Base-by-base conservation (phyloP, 2,113 vertebrate genomes). In the Notiomystis cincta region DNA sequence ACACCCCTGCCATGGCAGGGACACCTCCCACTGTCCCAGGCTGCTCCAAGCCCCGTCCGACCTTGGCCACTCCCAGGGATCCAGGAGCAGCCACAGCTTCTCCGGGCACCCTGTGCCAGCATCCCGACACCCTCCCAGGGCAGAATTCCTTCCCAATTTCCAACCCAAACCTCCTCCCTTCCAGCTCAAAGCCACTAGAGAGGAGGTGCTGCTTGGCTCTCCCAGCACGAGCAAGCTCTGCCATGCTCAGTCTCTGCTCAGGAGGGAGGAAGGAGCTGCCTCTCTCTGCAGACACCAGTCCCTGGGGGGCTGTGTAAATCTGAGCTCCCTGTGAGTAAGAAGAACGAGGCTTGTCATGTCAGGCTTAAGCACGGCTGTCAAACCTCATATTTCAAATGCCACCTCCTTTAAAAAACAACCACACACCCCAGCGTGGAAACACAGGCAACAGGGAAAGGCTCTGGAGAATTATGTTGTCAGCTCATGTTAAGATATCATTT, bases 301-400 rank as follows among this genome's bases (percentile, higher is more conserved):
- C 93, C 83, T 0, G 48, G 27, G 85, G 91, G 82, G 27, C 0
- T 60, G 69, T 45, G 91, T 14, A 15, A 61, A 64, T 15, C 89
- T 35, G 38, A 82, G 89, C 83, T 81, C 5, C 0, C 76, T 38
- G 8, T 88, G 94, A 90, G 91, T 76, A 81, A 91, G 93, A 89
- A 62, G 25, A 44, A 48, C 72, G 73, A 88, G 44, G 70, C 40
- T 40, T 95, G 94, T 82, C 91, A 76, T 7, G 84, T 67, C 91
- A 94, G 93, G 33, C 91, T 85, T 16, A 18, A 78, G 54, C 54
- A 60, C 5, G 35, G 91, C 94, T 96, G 96, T 95, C 96, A 96
- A 84, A 91, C 53, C 92, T 50, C 78, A 2, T 33, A 30, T 91
- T 76, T 54, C 89, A 92, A 87, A 95, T 38, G 94, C 93, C 93